Conservation (phyloP, 30 jellyfish, hydroid and myxozoan genomes). For the Aurelia sp. region DNA sequence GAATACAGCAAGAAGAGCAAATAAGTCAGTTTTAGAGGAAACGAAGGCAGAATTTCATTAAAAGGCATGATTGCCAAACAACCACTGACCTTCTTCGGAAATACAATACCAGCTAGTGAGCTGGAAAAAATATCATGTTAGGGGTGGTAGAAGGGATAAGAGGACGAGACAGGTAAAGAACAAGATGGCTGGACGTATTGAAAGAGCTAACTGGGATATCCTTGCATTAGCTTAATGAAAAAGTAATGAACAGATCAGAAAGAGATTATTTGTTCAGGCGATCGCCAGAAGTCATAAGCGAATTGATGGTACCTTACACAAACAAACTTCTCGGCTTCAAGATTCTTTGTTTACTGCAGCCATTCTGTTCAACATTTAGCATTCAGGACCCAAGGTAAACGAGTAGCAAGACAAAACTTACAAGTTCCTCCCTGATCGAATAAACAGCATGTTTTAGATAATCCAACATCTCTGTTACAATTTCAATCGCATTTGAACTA, state of each 20-base stretch:
- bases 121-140: conserved; percentile 11
- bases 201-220: too few relatives aligned
- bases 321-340: too few relatives aligned
- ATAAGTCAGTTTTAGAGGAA: not conserved
- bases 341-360: too few relatives aligned
- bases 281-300: too few relatives aligned
- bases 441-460: conserved; percentile 90
- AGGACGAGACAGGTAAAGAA: not conserved
- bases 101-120: conserved; percentile 28
- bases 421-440: conserved; percentile 90
- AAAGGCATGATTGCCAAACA: conserved; percentile 30
- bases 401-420: conserved; percentile 19
- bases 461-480: conserved; percentile 91
- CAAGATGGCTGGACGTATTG: too few relatives aligned
- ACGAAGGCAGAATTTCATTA: conserved; percentile 13
- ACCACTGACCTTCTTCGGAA: not conserved
- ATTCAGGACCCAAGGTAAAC: too few relatives aligned
- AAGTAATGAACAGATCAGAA: too few relatives aligned
- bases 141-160: not conserved
- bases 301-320: too few relatives aligned
- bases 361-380: too few relatives aligned
- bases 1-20: not conserved
- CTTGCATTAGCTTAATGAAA: too few relatives aligned
- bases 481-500: conserved; percentile 85
- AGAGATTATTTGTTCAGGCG: too few relatives aligned